phyloP scores from a whole-genome alignment of 2,888 invertebrate species.

The Tinea semifulvella region DNA sequence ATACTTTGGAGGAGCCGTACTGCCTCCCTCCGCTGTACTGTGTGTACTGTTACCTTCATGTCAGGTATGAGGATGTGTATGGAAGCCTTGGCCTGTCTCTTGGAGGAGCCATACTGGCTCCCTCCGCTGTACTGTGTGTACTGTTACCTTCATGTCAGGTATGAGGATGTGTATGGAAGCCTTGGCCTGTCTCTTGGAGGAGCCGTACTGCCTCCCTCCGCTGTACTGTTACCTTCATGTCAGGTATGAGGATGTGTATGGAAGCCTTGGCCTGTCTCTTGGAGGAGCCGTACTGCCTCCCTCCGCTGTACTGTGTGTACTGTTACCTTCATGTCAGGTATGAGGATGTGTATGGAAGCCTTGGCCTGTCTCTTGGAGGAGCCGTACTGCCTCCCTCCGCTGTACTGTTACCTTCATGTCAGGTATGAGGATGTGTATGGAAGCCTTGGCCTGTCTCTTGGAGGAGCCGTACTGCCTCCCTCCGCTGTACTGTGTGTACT shows the following conservation, averaged over 20 bases:
- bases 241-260: constrained; percentile 90
- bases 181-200: constrained; percentile 93
- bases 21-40: too few relatives aligned
- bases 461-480: constrained; percentile 95
- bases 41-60: constrained; percentile 65
- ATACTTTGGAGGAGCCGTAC: too few relatives aligned
- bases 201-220: constrained; percentile 92
- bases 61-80: constrained; percentile 85
- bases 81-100: constrained; percentile 76
- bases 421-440: constrained; percentile 91
- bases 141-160: constrained; percentile 85
- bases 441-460: constrained; percentile 91
- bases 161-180: constrained; percentile 91
- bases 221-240: constrained; percentile 84
- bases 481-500: constrained; percentile 92
- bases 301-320: constrained; percentile 93
- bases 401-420: constrained; percentile 83
- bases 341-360: constrained; percentile 88
- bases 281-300: constrained; percentile 92
- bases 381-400: constrained; percentile 93
- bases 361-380: constrained; percentile 94
- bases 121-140: constrained; percentile 82
- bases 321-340: constrained; percentile 87
- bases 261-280: constrained; percentile 94
- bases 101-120: constrained; percentile 82